Percentiles rank a stretch among this genome's conserved stretches.
Evolutionary conservation across 2,797 vertebrate genomes (phyloP).

Genomic region (Clarias laeviceps): DNA sequence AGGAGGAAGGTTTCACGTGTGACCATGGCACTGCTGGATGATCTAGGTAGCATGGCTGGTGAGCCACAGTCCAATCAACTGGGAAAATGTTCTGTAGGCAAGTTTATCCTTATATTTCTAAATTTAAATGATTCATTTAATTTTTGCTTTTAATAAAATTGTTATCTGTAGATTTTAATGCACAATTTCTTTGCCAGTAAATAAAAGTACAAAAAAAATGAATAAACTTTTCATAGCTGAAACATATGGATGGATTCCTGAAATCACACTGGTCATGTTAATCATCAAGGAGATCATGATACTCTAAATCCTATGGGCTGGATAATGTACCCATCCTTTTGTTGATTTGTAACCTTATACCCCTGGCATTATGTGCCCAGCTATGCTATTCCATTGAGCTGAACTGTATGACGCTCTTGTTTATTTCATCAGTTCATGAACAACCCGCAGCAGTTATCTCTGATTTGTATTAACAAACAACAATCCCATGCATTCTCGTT

Average conservation of each 20-base stretch:
- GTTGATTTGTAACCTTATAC: conserved; percentile 77
- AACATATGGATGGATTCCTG: conserved; percentile 25
- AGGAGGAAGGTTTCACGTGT: conserved; percentile 80
- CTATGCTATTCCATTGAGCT: conserved; percentile 65
- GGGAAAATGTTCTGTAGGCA: conserved; percentile 82
- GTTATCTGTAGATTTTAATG: not conserved
- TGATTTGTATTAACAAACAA: conserved; percentile 62
- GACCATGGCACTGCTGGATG: conserved; percentile 81
- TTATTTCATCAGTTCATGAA: conserved; percentile 60
- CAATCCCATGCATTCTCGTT: conserved; percentile 34
- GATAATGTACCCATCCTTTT: conserved; percentile 71
- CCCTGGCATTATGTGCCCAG: conserved; percentile 67
- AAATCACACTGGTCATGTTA: conserved; percentile 67
- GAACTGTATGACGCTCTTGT: conserved; percentile 50
- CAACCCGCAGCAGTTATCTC: conserved; percentile 50
- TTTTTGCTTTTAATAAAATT: not conserved
- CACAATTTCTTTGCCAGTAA: not conserved
- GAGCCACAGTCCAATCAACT: conserved; percentile 70
- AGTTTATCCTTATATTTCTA: conserved; percentile 61
- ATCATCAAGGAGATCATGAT: conserved; percentile 67
- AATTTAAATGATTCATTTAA: not conserved
- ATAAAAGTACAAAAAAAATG: not conserved
- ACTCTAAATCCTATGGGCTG: conserved; percentile 57
- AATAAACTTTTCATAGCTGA: not conserved
- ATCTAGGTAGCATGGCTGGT: conserved; percentile 80